Evolutionary conservation across 1,140 invertebrate species (phyloP).

Genomic region (Phocides pigmalion): DNA sequence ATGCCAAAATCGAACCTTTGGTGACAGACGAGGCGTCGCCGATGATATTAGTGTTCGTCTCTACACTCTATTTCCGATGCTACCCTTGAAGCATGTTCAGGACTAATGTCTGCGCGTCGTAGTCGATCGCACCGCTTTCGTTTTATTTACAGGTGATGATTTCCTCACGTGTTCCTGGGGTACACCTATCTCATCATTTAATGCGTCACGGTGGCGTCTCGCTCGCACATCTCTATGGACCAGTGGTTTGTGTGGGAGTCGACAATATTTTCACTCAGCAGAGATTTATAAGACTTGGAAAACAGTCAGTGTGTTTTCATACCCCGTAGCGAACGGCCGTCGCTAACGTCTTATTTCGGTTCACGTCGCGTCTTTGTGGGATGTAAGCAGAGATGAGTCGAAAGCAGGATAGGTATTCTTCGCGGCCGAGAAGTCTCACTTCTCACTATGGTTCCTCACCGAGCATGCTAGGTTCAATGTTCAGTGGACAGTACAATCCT

Average conservation of each 20-base stretch:
- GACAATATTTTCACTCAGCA: slow-evolving; percentile 71
- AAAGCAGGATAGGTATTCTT: slow-evolving; percentile 71
- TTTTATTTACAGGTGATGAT: slow-evolving; percentile 74
- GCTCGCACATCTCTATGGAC: slow-evolving; percentile 55
- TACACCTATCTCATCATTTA: slow-evolving; percentile 50
- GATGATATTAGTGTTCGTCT: slow-evolving; percentile 49
- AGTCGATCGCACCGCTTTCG: slow-evolving; percentile 33
- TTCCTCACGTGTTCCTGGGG: slow-evolving; percentile 57
- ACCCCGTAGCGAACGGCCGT: slow-evolving; percentile 55
- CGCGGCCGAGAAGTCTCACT: slow-evolving; percentile 68
- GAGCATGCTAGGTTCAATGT: slow-evolving; percentile 66
- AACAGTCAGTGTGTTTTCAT: slow-evolving; percentile 74
- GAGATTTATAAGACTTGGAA: slow-evolving; percentile 64
- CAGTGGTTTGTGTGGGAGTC: slow-evolving; percentile 60
- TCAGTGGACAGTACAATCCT: slow-evolving; percentile 63
- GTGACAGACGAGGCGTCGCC: slow-evolving; percentile 53
- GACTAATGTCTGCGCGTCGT: slow-evolving; percentile 31
- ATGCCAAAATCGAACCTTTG: slow-evolving; percentile 58
- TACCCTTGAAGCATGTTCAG: slow-evolving; percentile 34
- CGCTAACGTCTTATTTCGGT: slow-evolving; percentile 34
- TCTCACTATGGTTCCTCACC: slow-evolving; percentile 72
- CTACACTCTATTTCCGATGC: slow-evolving; percentile 46
- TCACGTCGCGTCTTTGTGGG: slow-evolving; percentile 43
- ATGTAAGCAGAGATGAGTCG: slow-evolving; percentile 73
- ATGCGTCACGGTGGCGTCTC: slow-evolving; percentile 63